Percentiles rank a stretch among this genome's conserved stretches.
Conservation (phyloP, 1,140 invertebrate genomes). For the Saccostrea echinata region DNA sequence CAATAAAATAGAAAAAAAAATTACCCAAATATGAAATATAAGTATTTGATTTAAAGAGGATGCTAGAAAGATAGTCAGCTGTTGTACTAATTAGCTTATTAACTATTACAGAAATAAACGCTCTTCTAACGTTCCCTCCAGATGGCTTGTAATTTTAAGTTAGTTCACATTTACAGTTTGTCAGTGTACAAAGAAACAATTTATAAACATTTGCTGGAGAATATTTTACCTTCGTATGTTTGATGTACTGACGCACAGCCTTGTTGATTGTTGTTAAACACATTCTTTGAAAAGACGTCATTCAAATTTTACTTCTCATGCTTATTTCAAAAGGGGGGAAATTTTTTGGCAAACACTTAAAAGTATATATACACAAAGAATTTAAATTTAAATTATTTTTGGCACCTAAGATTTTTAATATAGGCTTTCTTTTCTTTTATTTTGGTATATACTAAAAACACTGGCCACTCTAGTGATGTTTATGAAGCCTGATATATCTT, state of each 20-base stretch:
- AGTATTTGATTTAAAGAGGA: background rate
- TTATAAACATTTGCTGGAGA: background rate
- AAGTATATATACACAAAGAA: background rate
- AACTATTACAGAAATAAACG: background rate
- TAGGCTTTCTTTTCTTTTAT: background rate
- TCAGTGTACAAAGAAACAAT: conserved; percentile 11
- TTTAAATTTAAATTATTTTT: background rate
- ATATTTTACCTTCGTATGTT: background rate
- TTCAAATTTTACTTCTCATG: background rate
- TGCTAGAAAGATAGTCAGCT: background rate
- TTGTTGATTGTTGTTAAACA: conserved; percentile 3
- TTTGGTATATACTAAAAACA: background rate
- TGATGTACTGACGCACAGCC: background rate
- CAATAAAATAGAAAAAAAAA: no score
- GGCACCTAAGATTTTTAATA: background rate
- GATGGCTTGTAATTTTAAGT: background rate
- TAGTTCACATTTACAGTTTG: conserved; percentile 5
- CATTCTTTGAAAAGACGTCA: conserved; percentile 35
- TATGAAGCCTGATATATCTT: background rate
- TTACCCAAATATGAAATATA: no score
- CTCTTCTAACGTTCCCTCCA: background rate
- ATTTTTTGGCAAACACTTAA: background rate
- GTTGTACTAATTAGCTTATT: conserved; percentile 8
- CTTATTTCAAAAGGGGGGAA: background rate
- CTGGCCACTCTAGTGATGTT: background rate